Percentiles rank a stretch among this genome's conserved stretches.
phyloP scores from a whole-genome alignment of 2,888 invertebrate genomes.

The Amphimallon solstitiale region DNA sequence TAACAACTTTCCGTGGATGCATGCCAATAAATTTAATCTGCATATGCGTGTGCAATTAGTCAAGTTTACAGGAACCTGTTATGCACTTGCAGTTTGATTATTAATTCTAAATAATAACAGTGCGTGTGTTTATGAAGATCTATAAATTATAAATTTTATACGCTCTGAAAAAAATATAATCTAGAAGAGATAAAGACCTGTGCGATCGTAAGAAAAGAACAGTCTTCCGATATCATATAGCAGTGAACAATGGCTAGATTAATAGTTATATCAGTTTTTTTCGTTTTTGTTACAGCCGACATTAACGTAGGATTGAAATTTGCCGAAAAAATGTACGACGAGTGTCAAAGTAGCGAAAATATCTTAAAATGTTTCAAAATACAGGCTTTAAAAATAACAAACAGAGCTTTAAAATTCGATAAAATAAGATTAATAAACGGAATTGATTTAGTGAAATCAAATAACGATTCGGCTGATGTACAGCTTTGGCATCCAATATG shows the following conservation, averaged over 20 bases:
- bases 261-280: constrained; percentile 18
- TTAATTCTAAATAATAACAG: neutral
- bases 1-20: too few relatives aligned
- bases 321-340: constrained; percentile 68
- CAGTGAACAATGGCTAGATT: constrained; percentile 20
- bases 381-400: constrained; percentile 73
- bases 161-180: constrained; percentile 28
- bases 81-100: neutral
- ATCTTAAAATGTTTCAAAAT: constrained; percentile 77
- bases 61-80: neutral
- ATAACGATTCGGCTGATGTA: neutral
- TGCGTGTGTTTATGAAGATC: constrained; percentile 19
- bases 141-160: constrained; percentile 26
- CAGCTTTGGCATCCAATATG: constrained; percentile 6
- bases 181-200: constrained; percentile 21
- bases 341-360: constrained; percentile 73
- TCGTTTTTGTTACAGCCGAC: constrained; percentile 19
- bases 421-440: constrained; percentile 64
- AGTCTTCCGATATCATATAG: constrained; percentile 10
- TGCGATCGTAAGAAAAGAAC: neutral
- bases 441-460: constrained; percentile 34
- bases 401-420: constrained; percentile 72
- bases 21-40: too few relatives aligned
- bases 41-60: too few relatives aligned
- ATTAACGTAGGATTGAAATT: constrained; percentile 62